Evolutionary conservation across 2,797 vertebrate genomes (phyloP).

Genomic region (Harpagifer antarcticus): DNA sequence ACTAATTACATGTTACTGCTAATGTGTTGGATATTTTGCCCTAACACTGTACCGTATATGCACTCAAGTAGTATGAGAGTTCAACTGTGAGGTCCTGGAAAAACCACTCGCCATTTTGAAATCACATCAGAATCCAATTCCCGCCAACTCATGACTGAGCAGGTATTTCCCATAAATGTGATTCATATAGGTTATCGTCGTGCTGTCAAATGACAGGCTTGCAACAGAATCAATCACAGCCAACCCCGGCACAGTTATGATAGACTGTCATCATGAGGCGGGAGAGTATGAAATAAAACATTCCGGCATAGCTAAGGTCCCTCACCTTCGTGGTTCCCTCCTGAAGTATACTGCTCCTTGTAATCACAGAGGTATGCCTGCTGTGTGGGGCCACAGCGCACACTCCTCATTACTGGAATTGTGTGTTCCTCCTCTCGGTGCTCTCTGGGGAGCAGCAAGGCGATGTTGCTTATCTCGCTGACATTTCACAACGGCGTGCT

Average conservation of each 20-base stretch:
- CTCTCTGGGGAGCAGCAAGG: slow-evolving; percentile 45
- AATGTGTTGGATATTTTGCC: too few relatives aligned
- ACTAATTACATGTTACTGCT: too few relatives aligned
- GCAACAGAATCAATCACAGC: background rate
- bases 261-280: background rate
- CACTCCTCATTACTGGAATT: slow-evolving; percentile 55
- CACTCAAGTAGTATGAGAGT: too few relatives aligned
- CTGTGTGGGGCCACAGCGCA: slow-evolving; percentile 29
- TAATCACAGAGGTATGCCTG: slow-evolving; percentile 20
- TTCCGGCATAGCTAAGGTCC: background rate
- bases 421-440: slow-evolving; percentile 43
- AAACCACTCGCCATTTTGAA: slow-evolving; percentile 2
- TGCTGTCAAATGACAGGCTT: slow-evolving; percentile 23
- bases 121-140: background rate
- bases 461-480: slow-evolving; percentile 57
- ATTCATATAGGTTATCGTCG: slow-evolving; percentile 18
- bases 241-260: background rate
- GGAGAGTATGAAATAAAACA: slow-evolving; percentile 13
- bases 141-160: background rate
- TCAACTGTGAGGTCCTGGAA: background rate
- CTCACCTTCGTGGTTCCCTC: background rate
- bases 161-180: slow-evolving; percentile 2
- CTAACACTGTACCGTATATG: too few relatives aligned
- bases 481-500: slow-evolving; percentile 63
- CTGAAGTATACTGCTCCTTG: slow-evolving; percentile 18